Conservation (phyloP, 2,888 invertebrate species). For the Cantharis rufa region DNA sequence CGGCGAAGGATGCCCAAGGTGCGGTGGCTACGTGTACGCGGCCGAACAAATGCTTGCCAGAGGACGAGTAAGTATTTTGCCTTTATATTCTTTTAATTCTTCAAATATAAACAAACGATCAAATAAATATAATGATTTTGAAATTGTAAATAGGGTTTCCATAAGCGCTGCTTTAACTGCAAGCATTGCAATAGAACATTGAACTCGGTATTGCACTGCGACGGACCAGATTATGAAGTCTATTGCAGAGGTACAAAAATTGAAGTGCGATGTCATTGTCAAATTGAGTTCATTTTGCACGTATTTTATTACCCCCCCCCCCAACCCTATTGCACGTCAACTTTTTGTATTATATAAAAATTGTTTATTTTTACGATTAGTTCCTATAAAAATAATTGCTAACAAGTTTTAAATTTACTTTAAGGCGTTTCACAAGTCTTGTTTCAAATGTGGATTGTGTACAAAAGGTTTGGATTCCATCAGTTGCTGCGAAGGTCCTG, state of each 20-base stretch:
- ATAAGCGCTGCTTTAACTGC: constrained; percentile 89
- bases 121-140: background rate
- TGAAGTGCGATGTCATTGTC: constrained; percentile 85
- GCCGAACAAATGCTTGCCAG: constrained; percentile 92
- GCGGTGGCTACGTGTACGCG: constrained; percentile 87
- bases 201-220: constrained; percentile 88
- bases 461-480: constrained; percentile 86
- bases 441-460: constrained; percentile 91
- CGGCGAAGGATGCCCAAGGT: constrained; percentile 86
- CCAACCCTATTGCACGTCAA: constrained; percentile 20
- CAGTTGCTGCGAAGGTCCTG: constrained; percentile 91
- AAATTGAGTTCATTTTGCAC: background rate
- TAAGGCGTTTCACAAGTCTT: constrained; percentile 89
- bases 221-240: constrained; percentile 89
- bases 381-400: constrained; percentile 8
- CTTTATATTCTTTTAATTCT: background rate
- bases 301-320: background rate
- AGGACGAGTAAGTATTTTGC: constrained; percentile 74
- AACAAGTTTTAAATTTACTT: constrained; percentile 50
- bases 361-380: constrained; percentile 12
- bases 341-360: constrained; percentile 5
- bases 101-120: no score
- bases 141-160: constrained; percentile 71
- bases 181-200: constrained; percentile 80
- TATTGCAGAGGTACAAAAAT: constrained; percentile 87